Evolutionary conservation across 2,888 invertebrate genomes (phyloP), one percentile per base, ranked within the genome.

Genomic region (Phorcus lineatus): DNA sequence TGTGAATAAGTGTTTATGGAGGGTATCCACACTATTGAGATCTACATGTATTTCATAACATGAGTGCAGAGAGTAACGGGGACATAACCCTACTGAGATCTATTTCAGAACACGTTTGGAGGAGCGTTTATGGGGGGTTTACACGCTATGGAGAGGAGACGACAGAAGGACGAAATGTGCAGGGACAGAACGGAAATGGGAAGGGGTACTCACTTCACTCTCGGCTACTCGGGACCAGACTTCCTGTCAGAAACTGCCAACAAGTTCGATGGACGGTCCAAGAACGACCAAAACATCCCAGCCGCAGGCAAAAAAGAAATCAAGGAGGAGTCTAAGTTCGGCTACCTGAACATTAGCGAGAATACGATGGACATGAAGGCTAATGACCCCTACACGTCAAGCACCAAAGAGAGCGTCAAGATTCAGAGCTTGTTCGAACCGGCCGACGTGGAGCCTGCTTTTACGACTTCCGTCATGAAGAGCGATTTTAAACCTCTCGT

Each of bases 391-490:
- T 83, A 86, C 80, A 82, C 82, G 57, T 85, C 87, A 9, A 87
- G 79, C 76, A 87, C 82, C 11, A 81, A 85, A 19, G 89, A 89
- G 78, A 82, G 85, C 62, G 80, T 88, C 40, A 84, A 82, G 31
- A 86, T 88, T 24, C 81, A 88, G 47, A 84, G 83, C 70, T 74
- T 78, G 9, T 86, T 88, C 78, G 47, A 54, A 3, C 79, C 77
- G 19, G 84, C 86, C 4, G 55, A 54, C 2, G 77, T 67, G 0
- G 86, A 87, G 54, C 82, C 82, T 24, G 79, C 83, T 0, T 86
- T 88, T 74, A 83, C 81, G 1, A 84, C 87, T 13, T 90, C 90
- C 16, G 86, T 90, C n/a, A 91, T 89, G 89, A 91, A 87, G 85
- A 86, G 86, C 67, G 90, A 91, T 82, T 91, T 84, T 79, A 85